These are phyloP conservation scores for Leptogaster cylindrica DNA, from an alignment of 2,888 invertebrate genomes.

Conservation along the genomic window DNA sequence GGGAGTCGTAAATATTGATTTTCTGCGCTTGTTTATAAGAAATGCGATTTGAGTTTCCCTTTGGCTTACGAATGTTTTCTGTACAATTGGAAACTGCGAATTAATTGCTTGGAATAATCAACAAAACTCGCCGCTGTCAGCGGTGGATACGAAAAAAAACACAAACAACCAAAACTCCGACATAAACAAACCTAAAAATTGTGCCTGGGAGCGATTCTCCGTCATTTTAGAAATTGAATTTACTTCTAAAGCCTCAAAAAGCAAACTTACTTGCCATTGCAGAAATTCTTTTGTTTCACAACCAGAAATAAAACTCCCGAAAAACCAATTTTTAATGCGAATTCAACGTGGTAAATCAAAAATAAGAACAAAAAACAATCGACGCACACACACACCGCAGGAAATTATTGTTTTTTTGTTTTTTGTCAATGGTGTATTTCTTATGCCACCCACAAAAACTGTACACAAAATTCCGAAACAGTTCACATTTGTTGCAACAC, in stretches of 20 bases:
- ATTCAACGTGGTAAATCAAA: too few species aligned
- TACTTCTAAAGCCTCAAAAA: too few species aligned
- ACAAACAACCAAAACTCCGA: constrained; percentile 17
- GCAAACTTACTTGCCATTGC: constrained; percentile 44
- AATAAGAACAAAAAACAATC: not conserved
- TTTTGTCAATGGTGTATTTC: too few species aligned
- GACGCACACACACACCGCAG: not conserved
- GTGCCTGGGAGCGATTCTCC: not conserved
- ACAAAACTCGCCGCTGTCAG: not conserved
- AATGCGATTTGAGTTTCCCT: constrained; percentile 19
- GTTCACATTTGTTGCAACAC: constrained; percentile 24
- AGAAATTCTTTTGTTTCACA: constrained; percentile 4
- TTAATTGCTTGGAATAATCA: not conserved
- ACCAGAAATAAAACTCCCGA: too few species aligned
- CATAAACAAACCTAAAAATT: constrained; percentile 21
- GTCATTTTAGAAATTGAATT: too few species aligned
- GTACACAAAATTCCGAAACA: constrained; percentile 3
- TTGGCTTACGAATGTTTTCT: too few species aligned
- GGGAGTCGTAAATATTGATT: constrained; percentile 47
- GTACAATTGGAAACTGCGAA: constrained; percentile 6
- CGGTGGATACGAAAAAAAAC: not conserved
- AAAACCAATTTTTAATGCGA: not conserved
- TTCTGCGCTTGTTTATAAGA: constrained; percentile 32
- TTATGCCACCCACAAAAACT: not conserved
- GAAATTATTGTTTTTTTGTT: constrained; percentile 3